Evolutionary conservation across 2,113 vertebrate genomes (phyloP).

Genomic region (Macaca mulatta): DNA sequence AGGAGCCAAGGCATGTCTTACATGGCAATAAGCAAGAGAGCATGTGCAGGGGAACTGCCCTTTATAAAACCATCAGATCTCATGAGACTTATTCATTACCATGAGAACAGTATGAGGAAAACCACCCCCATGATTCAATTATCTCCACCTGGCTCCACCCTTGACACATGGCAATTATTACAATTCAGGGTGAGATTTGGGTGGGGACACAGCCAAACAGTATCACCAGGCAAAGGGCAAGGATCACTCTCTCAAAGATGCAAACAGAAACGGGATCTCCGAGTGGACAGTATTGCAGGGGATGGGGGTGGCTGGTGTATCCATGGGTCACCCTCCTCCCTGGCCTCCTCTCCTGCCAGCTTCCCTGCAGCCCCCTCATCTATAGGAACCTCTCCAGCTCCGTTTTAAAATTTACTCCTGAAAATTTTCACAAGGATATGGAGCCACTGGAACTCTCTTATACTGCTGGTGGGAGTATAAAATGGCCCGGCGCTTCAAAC

Average conservation of each 20-base stretch:
- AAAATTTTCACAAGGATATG: neutral
- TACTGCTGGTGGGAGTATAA: neutral
- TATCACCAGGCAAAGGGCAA: neutral
- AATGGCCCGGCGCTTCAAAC: no score
- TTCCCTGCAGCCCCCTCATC: accelerated
- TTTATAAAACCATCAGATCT: no score
- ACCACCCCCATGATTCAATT: no score
- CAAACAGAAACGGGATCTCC: neutral
- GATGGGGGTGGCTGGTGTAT: accelerated
- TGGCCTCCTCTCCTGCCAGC: neutral
- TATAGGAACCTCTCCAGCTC: accelerated
- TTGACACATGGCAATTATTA: no score
- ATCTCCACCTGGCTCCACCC: no score
- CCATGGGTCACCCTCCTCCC: neutral
- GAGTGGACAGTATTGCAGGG: accelerated
- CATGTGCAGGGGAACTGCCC: no score
- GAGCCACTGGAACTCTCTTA: neutral
- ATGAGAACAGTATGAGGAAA: no score
- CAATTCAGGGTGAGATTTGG: no score
- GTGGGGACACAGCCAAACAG: no score
- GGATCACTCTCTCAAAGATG: neutral
- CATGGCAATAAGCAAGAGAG: no score
- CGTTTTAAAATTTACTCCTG: neutral
- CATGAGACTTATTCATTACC: no score
- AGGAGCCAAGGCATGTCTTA: no score